Conservation (phyloP, 2,888 invertebrate genomes). For the Meghimatium bilineatum region DNA sequence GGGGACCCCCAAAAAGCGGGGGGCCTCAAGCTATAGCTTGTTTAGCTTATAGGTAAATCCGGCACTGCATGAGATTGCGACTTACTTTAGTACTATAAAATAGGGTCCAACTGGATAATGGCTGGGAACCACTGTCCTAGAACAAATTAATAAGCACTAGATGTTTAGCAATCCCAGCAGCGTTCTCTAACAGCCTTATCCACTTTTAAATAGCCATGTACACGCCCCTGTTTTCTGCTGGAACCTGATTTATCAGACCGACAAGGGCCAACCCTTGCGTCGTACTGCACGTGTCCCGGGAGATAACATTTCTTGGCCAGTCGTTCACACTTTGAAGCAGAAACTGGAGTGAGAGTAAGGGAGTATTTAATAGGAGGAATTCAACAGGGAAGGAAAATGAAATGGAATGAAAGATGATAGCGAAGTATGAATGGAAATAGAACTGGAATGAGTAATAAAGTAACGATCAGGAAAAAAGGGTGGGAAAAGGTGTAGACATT, state of each 20-base stretch:
- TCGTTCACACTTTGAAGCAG: neutral
- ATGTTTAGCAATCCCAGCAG: too few species aligned
- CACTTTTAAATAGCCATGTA: neutral
- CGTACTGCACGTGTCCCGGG: neutral
- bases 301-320: neutral
- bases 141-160: too few species aligned
- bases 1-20: too few species aligned
- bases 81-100: too few species aligned
- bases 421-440: neutral
- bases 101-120: too few species aligned
- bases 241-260: neutral
- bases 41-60: too few species aligned
- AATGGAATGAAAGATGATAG: neutral
- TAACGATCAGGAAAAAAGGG: neutral
- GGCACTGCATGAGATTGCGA: too few species aligned
- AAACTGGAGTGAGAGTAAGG: neutral
- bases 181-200: neutral
- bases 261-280: neutral
- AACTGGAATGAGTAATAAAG: neutral
- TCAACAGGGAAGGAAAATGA: neutral
- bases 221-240: neutral
- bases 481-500: neutral
- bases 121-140: too few species aligned
- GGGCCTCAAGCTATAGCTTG: too few species aligned
- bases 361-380: neutral